Evolutionary conservation across 1,140 invertebrate genomes (phyloP).

Genomic region (Vanessa tameamea): DNA sequence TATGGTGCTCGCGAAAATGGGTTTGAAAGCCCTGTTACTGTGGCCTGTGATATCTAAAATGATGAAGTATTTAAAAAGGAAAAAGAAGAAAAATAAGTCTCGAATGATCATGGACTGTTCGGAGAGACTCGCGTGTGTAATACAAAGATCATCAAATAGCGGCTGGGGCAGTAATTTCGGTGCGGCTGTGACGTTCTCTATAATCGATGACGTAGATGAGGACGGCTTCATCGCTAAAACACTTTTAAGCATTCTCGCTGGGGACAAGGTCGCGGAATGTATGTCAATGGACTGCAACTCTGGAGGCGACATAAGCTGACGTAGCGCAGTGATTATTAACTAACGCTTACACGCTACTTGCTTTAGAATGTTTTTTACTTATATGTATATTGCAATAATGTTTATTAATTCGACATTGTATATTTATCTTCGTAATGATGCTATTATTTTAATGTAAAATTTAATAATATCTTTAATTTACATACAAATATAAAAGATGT

Average conservation of each 20-base stretch:
- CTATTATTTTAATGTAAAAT: too few species aligned
- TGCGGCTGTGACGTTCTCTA: constrained; percentile 62
- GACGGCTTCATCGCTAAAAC: constrained; percentile 65
- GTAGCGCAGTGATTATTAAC: constrained; percentile 22
- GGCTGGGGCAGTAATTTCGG: constrained; percentile 66
- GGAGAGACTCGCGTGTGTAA: constrained; percentile 66
- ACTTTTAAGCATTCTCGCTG: constrained; percentile 67
- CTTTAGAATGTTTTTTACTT: background rate
- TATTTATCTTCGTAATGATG: too few species aligned
- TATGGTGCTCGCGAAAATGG: constrained; percentile 63
- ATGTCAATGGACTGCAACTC: constrained; percentile 75
- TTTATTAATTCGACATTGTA: too few species aligned
- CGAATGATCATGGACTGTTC: constrained; percentile 68
- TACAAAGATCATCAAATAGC: constrained; percentile 56
- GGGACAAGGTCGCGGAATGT: constrained; percentile 73
- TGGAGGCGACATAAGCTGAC: constrained; percentile 71
- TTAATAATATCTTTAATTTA: too few species aligned
- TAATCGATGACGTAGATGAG: constrained; percentile 69
- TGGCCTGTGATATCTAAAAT: constrained; percentile 75
- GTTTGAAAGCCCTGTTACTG: constrained; percentile 64
- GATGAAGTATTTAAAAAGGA: constrained; percentile 72
- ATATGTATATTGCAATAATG: too few species aligned
- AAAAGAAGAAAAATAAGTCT: constrained; percentile 61
- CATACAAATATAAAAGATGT: too few species aligned
- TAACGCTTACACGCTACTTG: constrained; percentile 7